Conservation (phyloP, 2,888 invertebrate genomes). For the Antheraea yamamai region DNA sequence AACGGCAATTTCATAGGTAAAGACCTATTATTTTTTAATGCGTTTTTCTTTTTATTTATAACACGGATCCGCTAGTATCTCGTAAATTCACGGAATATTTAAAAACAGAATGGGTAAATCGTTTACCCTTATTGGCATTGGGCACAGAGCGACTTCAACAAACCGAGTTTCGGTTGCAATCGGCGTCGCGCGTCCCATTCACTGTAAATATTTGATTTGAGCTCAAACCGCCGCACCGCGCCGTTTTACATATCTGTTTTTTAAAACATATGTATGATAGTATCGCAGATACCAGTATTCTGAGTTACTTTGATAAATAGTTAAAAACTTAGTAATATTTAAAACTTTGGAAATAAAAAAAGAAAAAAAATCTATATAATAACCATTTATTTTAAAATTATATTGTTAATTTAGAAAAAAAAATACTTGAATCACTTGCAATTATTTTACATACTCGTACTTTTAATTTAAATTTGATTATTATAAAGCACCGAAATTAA, state of each 20-base stretch:
- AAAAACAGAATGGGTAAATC: slow-evolving; percentile 26
- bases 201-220: slow-evolving; percentile 45
- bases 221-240: slow-evolving; percentile 28
- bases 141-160: slow-evolving; percentile 10
- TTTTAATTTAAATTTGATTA: no score
- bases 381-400: neutral
- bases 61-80: neutral
- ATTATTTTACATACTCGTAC: no score
- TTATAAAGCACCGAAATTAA: no score
- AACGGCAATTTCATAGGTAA: no score
- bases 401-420: no score
- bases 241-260: slow-evolving; percentile 36
- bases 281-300: slow-evolving; percentile 19
- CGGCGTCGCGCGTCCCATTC: neutral
- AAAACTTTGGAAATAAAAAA: neutral
- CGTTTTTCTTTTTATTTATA: no score
- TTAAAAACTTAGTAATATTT: slow-evolving; percentile 5
- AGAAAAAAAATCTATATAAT: neutral
- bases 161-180: slow-evolving; percentile 16
- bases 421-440: no score
- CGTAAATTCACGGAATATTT: neutral
- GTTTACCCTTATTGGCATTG: slow-evolving; percentile 18
- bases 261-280: slow-evolving; percentile 30
- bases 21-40: no score
- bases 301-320: slow-evolving; percentile 15